A percentile compares a stretch with the other conserved stretches of the same genome.
These are phyloP conservation scores for Eupithecia abbreviata DNA, from an alignment of 2,888 invertebrate genomes.

Conservation along the genomic window DNA sequence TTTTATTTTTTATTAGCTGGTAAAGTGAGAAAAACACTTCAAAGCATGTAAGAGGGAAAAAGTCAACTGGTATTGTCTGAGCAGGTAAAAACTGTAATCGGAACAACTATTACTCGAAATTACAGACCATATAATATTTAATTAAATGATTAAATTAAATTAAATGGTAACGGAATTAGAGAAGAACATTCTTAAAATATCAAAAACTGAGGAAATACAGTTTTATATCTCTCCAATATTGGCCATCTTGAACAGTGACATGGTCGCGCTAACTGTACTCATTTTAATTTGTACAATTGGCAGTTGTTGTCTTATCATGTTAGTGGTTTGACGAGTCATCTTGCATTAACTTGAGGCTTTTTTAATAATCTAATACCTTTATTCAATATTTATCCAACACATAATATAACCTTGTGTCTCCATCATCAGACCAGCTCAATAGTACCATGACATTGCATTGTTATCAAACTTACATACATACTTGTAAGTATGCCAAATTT, in stretches of 20 bases:
- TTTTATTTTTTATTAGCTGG: too few relatives aligned
- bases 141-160: not conserved
- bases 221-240: not conserved
- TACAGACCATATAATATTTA: not conserved
- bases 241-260: not conserved
- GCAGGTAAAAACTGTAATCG: too few relatives aligned
- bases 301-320: not conserved
- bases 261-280: not conserved
- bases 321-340: not conserved
- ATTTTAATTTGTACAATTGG: not conserved
- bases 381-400: too few relatives aligned
- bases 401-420: too few relatives aligned
- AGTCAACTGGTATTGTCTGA: not conserved
- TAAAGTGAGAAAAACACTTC: not conserved
- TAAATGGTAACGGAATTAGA: not conserved
- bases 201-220: not conserved
- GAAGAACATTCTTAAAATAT: too few relatives aligned
- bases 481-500: too few relatives aligned
- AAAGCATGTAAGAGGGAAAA: not conserved
- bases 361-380: not conserved
- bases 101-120: not conserved
- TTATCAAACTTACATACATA: too few relatives aligned
- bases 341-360: not conserved
- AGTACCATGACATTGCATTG: too few relatives aligned
- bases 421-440: too few relatives aligned